phyloP scores from a whole-genome alignment of 1,140 invertebrate species.

The Leptopilina clavipes region DNA sequence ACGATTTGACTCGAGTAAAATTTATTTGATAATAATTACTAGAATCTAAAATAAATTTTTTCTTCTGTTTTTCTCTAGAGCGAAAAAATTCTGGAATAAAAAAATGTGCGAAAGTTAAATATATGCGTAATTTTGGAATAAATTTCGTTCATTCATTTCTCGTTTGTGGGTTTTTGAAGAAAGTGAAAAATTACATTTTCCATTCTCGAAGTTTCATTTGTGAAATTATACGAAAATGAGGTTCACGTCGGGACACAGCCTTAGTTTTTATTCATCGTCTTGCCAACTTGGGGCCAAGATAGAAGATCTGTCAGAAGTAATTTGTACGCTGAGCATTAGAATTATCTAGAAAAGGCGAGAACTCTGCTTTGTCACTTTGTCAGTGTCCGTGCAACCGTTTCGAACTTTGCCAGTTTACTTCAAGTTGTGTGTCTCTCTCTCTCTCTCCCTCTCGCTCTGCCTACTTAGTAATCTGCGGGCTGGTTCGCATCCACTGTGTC shows the following conservation, averaged over 20 bases:
- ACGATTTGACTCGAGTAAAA: no score
- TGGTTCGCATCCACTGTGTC: constrained; percentile 40
- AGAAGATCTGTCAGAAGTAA: background rate
- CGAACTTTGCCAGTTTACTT: constrained; percentile 45
- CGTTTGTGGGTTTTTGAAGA: no score
- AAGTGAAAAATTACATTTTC: background rate
- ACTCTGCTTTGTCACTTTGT: constrained; percentile 46
- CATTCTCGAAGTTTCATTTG: background rate
- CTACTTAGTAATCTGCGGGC: constrained; percentile 50
- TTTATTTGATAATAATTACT: no score
- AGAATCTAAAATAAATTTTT: no score
- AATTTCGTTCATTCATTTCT: no score
- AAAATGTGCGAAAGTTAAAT: no score
- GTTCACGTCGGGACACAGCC: background rate
- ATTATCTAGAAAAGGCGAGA: constrained; percentile 20
- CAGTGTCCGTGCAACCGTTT: constrained; percentile 41
- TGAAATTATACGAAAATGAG: background rate
- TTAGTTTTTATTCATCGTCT: background rate
- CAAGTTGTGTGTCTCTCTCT: constrained; percentile 38
- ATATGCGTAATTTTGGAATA: no score
- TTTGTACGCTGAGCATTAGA: constrained; percentile 1
- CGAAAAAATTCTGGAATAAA: no score
- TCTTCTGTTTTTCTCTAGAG: no score
- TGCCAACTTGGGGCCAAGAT: background rate
- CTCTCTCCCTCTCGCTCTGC: background rate